These are phyloP conservation scores for Ictalurus furcatus DNA, from an alignment of 2,113 vertebrate genomes.

Conservation along the genomic window DNA sequence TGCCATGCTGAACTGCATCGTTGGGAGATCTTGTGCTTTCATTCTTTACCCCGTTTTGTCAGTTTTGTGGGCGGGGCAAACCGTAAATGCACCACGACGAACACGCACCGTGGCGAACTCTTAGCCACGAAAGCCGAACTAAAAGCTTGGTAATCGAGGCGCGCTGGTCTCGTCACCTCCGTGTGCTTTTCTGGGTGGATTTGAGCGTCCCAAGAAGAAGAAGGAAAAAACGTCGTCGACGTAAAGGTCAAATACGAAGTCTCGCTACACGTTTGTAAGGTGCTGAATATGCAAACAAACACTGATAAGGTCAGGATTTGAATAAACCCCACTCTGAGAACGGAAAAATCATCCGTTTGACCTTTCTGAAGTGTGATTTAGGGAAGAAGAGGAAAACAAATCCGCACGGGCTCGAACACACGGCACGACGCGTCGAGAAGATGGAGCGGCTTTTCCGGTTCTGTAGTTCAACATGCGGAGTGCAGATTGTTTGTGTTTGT, in stretches of 20 bases:
- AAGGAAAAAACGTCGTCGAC: conserved; percentile 51
- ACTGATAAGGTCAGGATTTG: conserved; percentile 75
- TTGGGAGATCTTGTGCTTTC: no score
- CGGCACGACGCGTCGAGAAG: no score
- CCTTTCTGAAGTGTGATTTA: conserved; percentile 60
- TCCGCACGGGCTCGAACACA: neutral
- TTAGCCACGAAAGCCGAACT: neutral
- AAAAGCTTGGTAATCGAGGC: neutral
- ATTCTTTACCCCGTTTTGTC: neutral
- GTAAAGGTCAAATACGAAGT: conserved; percentile 64
- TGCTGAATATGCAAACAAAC: conserved; percentile 61
- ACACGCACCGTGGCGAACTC: neutral
- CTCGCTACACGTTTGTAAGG: conserved; percentile 54
- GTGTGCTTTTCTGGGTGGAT: neutral
- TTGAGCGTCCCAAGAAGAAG: neutral
- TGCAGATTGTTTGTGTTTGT: neutral
- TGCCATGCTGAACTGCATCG: neutral
- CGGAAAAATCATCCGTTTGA: conserved; percentile 39
- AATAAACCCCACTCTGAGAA: conserved; percentile 64
- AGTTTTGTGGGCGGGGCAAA: neutral
- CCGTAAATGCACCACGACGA: neutral
- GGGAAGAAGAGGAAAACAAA: conserved; percentile 7
- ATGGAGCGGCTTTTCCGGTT: no score
- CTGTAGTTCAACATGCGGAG: neutral
- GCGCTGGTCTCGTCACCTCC: neutral